Base-by-base conservation (phyloP, 2,888 invertebrate species). In the Lacanobia wlatinum region DNA sequence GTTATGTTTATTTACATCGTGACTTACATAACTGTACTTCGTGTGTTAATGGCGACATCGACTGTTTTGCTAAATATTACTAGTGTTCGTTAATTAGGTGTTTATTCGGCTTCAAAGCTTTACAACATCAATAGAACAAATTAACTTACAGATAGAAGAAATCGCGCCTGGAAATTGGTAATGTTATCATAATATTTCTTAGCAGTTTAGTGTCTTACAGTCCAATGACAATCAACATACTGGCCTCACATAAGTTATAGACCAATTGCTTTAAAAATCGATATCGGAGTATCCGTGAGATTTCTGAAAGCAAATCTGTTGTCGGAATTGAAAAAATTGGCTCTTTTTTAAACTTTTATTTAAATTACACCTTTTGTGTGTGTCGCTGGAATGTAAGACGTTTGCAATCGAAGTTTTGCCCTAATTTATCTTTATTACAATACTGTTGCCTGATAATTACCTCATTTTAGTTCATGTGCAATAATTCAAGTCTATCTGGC, bases 101-200 rank as follows among this genome's bases (percentile, higher is more conserved):
- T 72, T 61, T 70, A 50, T 65, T 76, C 28, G n/a, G 68, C 65
- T 61, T 71, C 21, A 12, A 87, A 89, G 90, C 89, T 82, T 82
- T 71, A 90, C 87, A 87, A 89, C 89, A 90, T 84, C 78, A 81
- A 90, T 69, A 83, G 68, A 82, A 77, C 61, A 82, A 82, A 75
- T 76, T 67, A 81, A 87, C 83, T 86, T 78, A 86, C 77, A 70
- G 28, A 55, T 68, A 74, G 73, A 61, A 66, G 73, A 62, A 59
- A 77, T 73, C 78, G 83, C 78, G 75, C 70, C 81, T 81, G 79
- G 46, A 79, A 86, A 81, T 76, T 76, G 43, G 59, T 64, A 69
- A 69, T 43, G 6, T 50, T 68, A 48, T 81, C 62, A 59, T 59
- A 50, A 74, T 65, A 28, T 59, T 61, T 48, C 40, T 16, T 12